These are phyloP conservation scores for Stigmatopora argus DNA, from an alignment of 2,113 vertebrate species.

Conservation along the genomic window DNA sequence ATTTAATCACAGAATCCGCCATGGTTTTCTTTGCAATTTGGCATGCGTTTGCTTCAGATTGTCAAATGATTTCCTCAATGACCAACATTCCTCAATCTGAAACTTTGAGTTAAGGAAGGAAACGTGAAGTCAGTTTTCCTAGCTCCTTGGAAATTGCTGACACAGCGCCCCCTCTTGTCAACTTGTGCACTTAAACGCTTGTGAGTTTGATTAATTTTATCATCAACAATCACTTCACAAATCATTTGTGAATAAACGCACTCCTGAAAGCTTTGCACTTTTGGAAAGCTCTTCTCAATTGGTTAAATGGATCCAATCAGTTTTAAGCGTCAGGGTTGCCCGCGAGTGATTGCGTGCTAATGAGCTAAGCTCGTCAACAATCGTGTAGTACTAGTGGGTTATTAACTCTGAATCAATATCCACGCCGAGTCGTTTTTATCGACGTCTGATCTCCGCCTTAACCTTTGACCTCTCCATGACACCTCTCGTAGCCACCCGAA, in stretches of 20 bases:
- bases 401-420: conserved; percentile 22
- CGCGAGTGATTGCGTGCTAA: no score
- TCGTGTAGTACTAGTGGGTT: no score
- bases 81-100: conserved; percentile 12
- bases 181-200: no score
- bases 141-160: conserved; percentile 67
- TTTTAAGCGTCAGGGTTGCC: no score
- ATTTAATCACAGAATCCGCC: conserved; percentile 34
- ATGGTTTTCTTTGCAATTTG: conserved; percentile 23
- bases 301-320: no score
- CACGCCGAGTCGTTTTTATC: conserved; percentile 29
- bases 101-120: conserved; percentile 55
- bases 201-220: no score
- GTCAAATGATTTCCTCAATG: not conserved
- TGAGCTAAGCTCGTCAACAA: no score
- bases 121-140: conserved; percentile 62
- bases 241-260: no score
- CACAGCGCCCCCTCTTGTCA: conserved; percentile 29
- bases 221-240: no score
- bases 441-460: conserved; percentile 21
- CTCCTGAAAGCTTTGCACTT: no score
- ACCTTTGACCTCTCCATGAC: conserved; percentile 7
- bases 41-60: conserved; percentile 6
- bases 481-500: not conserved
- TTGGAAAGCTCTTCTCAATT: no score